Evolutionary conservation across 2,113 vertebrate species (phyloP), one percentile per base, ranked within the genome.

Genomic region (Corydoras maculifer): DNA sequence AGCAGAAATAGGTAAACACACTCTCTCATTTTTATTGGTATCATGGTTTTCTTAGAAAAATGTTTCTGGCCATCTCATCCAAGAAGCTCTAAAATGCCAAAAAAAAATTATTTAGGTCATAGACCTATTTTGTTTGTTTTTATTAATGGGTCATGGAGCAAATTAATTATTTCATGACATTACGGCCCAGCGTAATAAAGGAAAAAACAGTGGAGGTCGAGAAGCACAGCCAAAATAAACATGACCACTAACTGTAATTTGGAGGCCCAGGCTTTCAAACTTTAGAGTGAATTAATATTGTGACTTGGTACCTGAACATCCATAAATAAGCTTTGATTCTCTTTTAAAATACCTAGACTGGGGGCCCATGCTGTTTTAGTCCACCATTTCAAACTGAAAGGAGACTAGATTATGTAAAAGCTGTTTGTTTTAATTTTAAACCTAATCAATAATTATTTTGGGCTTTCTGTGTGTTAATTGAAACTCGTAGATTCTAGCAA

Each of bases 141-240:
- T 85, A 85, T 88, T 86, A 86, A 87, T 80, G 81, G 77, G 73
- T 80, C 79, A 70, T 77, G 63, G 79, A 80, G 75, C 77, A 81
- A 81, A 82, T 78, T 76, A 84, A 83, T 87, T 88, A 87, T 86
- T 87, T 86, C 83, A 85, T 80, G 66, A 71, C 82, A 84, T 89
- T 83, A 84, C 79, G 80, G 80, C 80, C 75, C 35, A 59, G 51
- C 58, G 82, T 83, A 83, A 87, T 85, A 84, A 87, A 86, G 79
- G 82, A 82, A 43, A 43, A 43, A 79, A 80, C 74, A 58, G 76
- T 76, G 51, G 68, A 84, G 78, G 77, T 70, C 60, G 59, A 80
- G 82, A 77, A 81, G 77, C 73, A 62, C 66, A 68, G 81, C 77
- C 78, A 79, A 81, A 82, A 82, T 74, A 82, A 86, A 84, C 79